A percentile compares a stretch with the other conserved stretches of the same genome.
Evolutionary conservation across 37 sponge, comb jelly and placozoan genomes (phyloP).

Genomic region (Halisarca cf. caerulea): DNA sequence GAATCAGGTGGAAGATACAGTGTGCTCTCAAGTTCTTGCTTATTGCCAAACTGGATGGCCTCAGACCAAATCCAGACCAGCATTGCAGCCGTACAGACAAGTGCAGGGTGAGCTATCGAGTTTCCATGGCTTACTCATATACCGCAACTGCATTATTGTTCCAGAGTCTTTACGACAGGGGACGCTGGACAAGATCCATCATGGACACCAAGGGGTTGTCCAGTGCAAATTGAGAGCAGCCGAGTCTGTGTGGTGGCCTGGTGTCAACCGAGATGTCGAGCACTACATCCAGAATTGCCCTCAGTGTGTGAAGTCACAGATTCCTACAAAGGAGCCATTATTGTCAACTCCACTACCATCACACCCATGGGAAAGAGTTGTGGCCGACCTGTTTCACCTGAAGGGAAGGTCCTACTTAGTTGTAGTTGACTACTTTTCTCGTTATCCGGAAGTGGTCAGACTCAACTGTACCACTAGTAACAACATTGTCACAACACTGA

Average conservation of each 20-base stretch:
- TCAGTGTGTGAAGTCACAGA: neutral
- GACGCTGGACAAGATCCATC: slow-evolving; percentile 7
- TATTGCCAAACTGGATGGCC: slow-evolving; percentile 32
- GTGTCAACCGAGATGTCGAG: neutral
- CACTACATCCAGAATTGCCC: neutral
- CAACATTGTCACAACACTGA: slow-evolving; percentile 24
- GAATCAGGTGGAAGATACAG: slow-evolving; percentile 9
- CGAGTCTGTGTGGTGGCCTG: slow-evolving; percentile 14
- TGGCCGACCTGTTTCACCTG: slow-evolving; percentile 50
- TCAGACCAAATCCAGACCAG: too few species aligned
- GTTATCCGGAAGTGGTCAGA: slow-evolving; percentile 28
- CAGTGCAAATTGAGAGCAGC: neutral
- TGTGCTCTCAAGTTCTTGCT: neutral
- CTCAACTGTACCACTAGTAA: slow-evolving; percentile 40
- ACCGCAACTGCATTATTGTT: neutral
- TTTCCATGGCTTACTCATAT: neutral
- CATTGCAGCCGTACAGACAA: too few species aligned
- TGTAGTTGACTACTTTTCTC: slow-evolving; percentile 44
- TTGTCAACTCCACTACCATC: slow-evolving; percentile 26
- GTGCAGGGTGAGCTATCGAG: too few species aligned
- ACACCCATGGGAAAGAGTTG: slow-evolving; percentile 52
- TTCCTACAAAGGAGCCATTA: slow-evolving; percentile 30
- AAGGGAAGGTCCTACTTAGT: slow-evolving; percentile 29
- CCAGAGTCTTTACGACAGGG: neutral
- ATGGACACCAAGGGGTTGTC: slow-evolving; percentile 11